Conservation (phyloP, 2,888 invertebrate species). For the Eristalinus aeneus region DNA sequence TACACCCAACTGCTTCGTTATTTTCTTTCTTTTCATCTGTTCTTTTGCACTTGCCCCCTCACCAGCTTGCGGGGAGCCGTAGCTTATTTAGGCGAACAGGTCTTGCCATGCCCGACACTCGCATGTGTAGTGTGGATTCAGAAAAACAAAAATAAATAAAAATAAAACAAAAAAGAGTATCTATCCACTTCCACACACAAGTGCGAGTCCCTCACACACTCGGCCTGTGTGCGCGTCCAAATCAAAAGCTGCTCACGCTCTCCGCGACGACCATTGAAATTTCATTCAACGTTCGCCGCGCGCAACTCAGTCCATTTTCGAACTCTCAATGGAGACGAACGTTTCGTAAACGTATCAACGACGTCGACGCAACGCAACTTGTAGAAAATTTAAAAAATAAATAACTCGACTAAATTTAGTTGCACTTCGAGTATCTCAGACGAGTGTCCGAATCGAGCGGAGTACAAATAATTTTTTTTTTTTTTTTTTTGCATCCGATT, state of each 20-base stretch:
- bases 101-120: conserved; percentile 42
- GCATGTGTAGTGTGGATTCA: conserved; percentile 1
- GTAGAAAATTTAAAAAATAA: not conserved
- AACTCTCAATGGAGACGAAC: conserved; percentile 70
- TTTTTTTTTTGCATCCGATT: conserved; percentile 1
- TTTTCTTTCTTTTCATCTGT: conserved; percentile 4
- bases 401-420: conserved; percentile 57
- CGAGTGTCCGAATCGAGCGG: conserved; percentile 60
- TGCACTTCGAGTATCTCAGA: conserved; percentile 69
- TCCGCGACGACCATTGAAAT: conserved; percentile 16
- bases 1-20: conserved; percentile 57
- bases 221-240: conserved; percentile 20
- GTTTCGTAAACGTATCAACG: conserved; percentile 61
- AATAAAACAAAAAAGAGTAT: conserved; percentile 35
- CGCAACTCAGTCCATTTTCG: conserved; percentile 66
- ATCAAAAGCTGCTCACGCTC: conserved; percentile 24
- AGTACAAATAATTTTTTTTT: conserved; percentile 19
- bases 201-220: not conserved
- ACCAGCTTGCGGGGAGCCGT: not conserved
- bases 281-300: conserved; percentile 60
- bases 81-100: conserved; percentile 68
- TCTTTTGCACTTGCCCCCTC: not conserved
- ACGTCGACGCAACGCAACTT: conserved; percentile 60
- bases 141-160: conserved; percentile 9
- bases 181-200: not conserved